Conservation (phyloP, 2,113 vertebrate genomes). For the Jaculus jaculus region DNA sequence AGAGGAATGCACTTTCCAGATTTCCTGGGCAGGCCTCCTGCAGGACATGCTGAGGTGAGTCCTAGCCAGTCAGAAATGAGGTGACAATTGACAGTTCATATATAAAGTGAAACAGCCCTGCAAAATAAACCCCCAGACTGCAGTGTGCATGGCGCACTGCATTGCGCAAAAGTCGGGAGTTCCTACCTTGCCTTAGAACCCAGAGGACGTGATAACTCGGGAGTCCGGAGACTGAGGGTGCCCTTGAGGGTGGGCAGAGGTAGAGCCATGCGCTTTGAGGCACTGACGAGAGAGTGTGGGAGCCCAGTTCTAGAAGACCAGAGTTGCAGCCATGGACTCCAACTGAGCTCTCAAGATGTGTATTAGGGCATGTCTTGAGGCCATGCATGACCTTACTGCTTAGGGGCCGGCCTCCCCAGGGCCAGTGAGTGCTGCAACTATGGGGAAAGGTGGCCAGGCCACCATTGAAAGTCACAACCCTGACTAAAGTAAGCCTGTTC, state of each 20-base stretch:
- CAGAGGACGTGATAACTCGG: background rate
- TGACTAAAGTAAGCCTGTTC: background rate
- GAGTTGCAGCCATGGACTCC: background rate
- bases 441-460: too few relatives aligned
- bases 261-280: background rate
- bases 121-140: background rate
- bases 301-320: background rate
- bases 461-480: background rate
- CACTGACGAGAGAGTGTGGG: background rate
- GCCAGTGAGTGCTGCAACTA: too few relatives aligned
- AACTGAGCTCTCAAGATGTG: background rate
- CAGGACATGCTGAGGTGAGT: background rate
- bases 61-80: too few relatives aligned
- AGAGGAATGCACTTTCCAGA: background rate
- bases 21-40: background rate
- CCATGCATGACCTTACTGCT: background rate
- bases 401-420: background rate
- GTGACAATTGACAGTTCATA: background rate
- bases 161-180: background rate
- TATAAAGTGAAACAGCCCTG: background rate
- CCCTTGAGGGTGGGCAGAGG: background rate
- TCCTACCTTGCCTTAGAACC: background rate
- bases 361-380: background rate
- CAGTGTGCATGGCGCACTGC: accelerated
- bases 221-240: background rate